A percentile compares a stretch with the other conserved stretches of the same genome.
Evolutionary conservation across 2,888 invertebrate species (phyloP).

Genomic region (Homarus gammarus): DNA sequence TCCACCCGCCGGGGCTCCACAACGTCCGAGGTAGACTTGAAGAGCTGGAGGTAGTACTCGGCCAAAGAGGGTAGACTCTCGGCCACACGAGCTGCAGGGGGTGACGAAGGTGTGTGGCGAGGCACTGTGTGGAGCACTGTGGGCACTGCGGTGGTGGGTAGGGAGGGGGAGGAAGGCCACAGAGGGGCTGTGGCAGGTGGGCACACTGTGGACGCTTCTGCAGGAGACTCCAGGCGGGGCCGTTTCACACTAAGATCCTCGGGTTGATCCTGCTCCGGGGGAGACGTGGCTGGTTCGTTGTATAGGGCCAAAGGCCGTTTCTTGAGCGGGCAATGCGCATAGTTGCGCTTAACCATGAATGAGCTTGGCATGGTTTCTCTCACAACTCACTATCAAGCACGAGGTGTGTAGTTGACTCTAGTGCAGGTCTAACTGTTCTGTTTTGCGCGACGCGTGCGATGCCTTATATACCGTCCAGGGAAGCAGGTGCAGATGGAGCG

Average conservation of each 20-base stretch:
- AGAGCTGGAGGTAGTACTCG: slow-evolving; percentile 75
- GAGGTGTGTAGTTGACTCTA: slow-evolving; percentile 30
- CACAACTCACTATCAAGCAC: slow-evolving; percentile 50
- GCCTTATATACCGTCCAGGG: slow-evolving; percentile 49
- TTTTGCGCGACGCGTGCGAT: slow-evolving; percentile 66
- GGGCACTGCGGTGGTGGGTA: slow-evolving; percentile 47
- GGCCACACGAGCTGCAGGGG: slow-evolving; percentile 41
- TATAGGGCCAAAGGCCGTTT: slow-evolving; percentile 74
- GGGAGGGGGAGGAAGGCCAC: slow-evolving; percentile 28
- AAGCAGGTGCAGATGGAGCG: slow-evolving; percentile 75
- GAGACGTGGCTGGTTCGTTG: slow-evolving; percentile 65
- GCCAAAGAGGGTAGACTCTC: slow-evolving; percentile 69
- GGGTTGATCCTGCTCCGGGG: slow-evolving; percentile 73
- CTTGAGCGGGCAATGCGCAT: slow-evolving; percentile 75
- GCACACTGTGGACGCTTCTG: slow-evolving; percentile 16
- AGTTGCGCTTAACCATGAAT: slow-evolving; percentile 76
- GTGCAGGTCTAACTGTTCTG: slow-evolving; percentile 65
- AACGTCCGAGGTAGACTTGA: slow-evolving; percentile 67
- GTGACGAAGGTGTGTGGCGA: slow-evolving; percentile 33
- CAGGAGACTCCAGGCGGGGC: slow-evolving; percentile 65
- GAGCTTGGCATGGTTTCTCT: slow-evolving; percentile 74
- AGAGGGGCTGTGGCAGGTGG: slow-evolving; percentile 5
- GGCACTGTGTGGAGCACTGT: slow-evolving; percentile 62
- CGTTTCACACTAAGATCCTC: slow-evolving; percentile 74
- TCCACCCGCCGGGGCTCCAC: slow-evolving; percentile 46